Conservation (phyloP, 2,797 vertebrate genomes). For the Pogoniulus pusillus region DNA sequence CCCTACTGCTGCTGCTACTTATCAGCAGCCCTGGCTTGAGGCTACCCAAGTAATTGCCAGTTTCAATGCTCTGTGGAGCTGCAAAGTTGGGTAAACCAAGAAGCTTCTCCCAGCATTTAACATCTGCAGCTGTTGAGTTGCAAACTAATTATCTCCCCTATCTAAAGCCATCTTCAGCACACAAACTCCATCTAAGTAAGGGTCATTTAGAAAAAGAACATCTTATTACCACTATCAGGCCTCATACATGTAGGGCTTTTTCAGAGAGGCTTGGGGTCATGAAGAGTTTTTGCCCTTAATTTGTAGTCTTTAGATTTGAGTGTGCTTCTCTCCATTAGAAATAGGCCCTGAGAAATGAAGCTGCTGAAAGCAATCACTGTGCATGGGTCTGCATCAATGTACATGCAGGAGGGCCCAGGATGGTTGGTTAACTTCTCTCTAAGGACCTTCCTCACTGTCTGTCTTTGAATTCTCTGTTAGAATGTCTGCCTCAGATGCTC, state of each 20-base stretch:
- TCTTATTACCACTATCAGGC: neutral
- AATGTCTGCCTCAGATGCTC: neutral
- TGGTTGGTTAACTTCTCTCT: neutral
- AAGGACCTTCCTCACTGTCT: neutral
- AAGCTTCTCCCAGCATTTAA: neutral
- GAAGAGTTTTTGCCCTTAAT: neutral
- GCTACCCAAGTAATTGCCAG: neutral
- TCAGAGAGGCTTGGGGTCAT: neutral
- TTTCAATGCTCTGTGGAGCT: neutral
- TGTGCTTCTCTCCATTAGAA: neutral
- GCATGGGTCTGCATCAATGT: neutral
- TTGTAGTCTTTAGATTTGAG: neutral
- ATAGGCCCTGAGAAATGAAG: neutral
- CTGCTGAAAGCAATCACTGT: neutral
- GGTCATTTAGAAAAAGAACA: neutral
- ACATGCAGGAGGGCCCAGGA: neutral
- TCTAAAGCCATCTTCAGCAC: conserved; percentile 24
- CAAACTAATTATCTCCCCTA: conserved; percentile 21
- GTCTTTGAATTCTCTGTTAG: neutral
- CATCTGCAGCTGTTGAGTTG: neutral
- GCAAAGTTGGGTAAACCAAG: neutral
- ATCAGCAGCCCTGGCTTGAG: conserved; percentile 42
- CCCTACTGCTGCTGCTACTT: neutral
- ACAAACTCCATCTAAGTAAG: neutral
- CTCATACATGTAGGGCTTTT: neutral